A percentile compares a stretch with the other conserved stretches of the same genome.
Evolutionary conservation across 2,888 invertebrate genomes (phyloP).

Genomic region (Smittia aterrima): DNA sequence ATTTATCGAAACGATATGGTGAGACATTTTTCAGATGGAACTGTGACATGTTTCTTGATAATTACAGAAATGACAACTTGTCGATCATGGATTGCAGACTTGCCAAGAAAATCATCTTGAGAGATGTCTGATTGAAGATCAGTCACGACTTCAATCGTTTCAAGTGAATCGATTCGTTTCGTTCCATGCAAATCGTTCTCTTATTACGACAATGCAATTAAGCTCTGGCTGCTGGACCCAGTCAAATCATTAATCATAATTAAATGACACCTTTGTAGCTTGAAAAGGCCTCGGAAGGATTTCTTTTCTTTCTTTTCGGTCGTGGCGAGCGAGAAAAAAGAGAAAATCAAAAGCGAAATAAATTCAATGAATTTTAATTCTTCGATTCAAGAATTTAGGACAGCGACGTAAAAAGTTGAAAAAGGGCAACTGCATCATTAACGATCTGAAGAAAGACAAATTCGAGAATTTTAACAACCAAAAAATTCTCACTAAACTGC

Average conservation of each 20-base stretch:
- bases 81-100: background rate
- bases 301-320: too few relatives aligned
- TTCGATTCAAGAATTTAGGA: background rate
- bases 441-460: background rate
- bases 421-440: background rate
- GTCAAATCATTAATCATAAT: slow-evolving; percentile 1
- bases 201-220: background rate
- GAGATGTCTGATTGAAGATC: background rate
- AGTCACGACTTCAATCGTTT: too few relatives aligned
- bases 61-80: slow-evolving; percentile 18
- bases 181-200: background rate
- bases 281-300: too few relatives aligned
- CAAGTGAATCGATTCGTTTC: background rate
- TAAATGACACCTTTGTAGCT: background rate
- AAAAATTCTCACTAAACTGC: background rate
- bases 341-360: background rate
- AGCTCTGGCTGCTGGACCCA: background rate
- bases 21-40: slow-evolving; percentile 14
- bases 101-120: background rate
- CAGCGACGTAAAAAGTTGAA: background rate
- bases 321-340: background rate
- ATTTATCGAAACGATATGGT: background rate
- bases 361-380: background rate
- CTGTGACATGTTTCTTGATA: slow-evolving; percentile 25
- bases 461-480: slow-evolving; percentile 8